phyloP scores from a whole-genome alignment of 2,113 vertebrate species.

The Rhabdomys dilectus region DNA sequence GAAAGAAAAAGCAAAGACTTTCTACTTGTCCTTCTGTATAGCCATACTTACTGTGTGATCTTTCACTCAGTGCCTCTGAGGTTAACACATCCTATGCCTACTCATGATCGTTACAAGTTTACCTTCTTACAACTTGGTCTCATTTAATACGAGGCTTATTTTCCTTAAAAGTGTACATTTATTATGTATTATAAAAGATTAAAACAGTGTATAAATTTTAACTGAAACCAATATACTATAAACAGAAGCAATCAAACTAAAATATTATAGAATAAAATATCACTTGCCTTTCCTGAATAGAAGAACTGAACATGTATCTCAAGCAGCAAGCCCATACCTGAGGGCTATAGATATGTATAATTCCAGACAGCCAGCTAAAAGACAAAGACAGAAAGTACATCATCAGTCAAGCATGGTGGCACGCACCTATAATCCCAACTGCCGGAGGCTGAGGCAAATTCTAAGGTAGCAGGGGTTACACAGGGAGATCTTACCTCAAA shows the following conservation, averaged over 20 bases:
- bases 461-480: background rate
- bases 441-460: background rate
- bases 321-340: conserved; percentile 95
- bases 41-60: background rate
- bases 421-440: background rate
- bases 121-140: background rate
- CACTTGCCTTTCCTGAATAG: conserved; percentile 94
- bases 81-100: background rate
- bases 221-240: conserved; percentile 51
- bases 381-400: conserved; percentile 53
- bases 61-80: background rate
- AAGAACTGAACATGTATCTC: conserved; percentile 92
- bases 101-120: background rate
- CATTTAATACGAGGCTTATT: conserved; percentile 6
- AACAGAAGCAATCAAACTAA: conserved; percentile 42
- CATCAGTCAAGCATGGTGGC: background rate
- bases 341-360: conserved; percentile 92
- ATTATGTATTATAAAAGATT: background rate
- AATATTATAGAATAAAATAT: conserved; percentile 50
- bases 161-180: conserved; percentile 33
- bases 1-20: background rate
- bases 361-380: conserved; percentile 95
- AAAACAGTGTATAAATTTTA: conserved; percentile 52
- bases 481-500: background rate
- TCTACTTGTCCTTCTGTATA: background rate